Conservation (phyloP, 2,113 vertebrate species). For the Mirza zaza region DNA sequence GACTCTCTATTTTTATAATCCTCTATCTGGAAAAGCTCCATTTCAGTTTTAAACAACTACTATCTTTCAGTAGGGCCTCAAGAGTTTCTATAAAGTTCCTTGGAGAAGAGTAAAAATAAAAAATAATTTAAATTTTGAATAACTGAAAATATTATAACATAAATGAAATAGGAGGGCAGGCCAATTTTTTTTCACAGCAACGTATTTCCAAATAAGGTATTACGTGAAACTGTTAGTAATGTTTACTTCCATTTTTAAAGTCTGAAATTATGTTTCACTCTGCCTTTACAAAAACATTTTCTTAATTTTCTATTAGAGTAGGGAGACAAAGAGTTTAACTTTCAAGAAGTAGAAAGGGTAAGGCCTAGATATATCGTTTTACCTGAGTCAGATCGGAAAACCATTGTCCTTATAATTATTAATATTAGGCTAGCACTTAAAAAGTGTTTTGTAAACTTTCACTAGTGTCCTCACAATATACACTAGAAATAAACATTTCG, state of each 20-base stretch:
- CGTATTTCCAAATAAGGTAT: background rate
- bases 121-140: background rate
- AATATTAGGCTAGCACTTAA: background rate
- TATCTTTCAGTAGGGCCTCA: background rate
- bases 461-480: background rate
- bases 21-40: background rate
- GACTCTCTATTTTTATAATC: background rate
- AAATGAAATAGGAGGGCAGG: background rate
- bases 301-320: background rate
- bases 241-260: background rate
- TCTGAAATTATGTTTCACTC: background rate
- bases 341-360: background rate
- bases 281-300: background rate
- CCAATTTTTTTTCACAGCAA: background rate
- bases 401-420: background rate
- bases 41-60: background rate
- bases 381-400: background rate
- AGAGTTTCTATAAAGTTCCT: background rate
- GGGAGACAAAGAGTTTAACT: background rate
- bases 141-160: background rate
- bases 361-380: background rate
- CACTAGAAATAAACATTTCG: background rate
- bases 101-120: background rate
- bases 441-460: background rate
- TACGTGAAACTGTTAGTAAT: background rate